Evolutionary conservation across 1,140 invertebrate species (phyloP).

Genomic region (Drosophila grimshawi): DNA sequence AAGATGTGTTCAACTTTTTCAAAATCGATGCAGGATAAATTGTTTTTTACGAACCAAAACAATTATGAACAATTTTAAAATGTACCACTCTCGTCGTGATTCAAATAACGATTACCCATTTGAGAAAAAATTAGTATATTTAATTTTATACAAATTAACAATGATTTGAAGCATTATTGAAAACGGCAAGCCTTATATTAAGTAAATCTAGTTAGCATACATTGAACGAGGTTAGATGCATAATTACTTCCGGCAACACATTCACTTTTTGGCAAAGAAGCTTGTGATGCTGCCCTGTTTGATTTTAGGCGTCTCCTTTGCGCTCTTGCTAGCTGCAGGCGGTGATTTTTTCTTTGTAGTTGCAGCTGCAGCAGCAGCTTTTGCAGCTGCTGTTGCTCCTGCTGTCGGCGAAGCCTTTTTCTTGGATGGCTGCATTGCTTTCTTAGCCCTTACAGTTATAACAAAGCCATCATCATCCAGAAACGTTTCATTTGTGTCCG

Average conservation of each 20-base stretch:
- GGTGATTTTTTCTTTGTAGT: conserved; percentile 62
- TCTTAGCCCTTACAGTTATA: conserved; percentile 67
- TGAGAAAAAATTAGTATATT: not conserved
- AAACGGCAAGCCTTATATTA: not conserved
- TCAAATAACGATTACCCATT: too few relatives aligned
- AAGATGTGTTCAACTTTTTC: too few relatives aligned
- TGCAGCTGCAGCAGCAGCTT: conserved; percentile 3
- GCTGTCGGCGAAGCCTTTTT: conserved; percentile 46
- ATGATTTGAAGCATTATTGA: not conserved
- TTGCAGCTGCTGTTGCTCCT: conserved; percentile 9
- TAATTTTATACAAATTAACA: not conserved
- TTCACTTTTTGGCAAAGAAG: conserved; percentile 75
- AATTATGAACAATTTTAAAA: too few relatives aligned
- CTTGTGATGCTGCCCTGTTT: conserved; percentile 78
- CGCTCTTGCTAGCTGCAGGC: conserved; percentile 43
- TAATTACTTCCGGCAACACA: not conserved
- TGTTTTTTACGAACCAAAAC: too few relatives aligned
- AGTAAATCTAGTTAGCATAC: not conserved
- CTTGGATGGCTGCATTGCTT: conserved; percentile 37
- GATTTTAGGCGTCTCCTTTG: conserved; percentile 55
- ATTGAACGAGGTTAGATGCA: not conserved
- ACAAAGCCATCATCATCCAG: conserved; percentile 82
- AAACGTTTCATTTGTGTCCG: conserved; percentile 70
- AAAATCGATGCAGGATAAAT: too few relatives aligned
- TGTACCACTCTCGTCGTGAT: too few relatives aligned